phyloP scores from a whole-genome alignment of 1,140 invertebrate species.

The Mesaphorura yosii region DNA sequence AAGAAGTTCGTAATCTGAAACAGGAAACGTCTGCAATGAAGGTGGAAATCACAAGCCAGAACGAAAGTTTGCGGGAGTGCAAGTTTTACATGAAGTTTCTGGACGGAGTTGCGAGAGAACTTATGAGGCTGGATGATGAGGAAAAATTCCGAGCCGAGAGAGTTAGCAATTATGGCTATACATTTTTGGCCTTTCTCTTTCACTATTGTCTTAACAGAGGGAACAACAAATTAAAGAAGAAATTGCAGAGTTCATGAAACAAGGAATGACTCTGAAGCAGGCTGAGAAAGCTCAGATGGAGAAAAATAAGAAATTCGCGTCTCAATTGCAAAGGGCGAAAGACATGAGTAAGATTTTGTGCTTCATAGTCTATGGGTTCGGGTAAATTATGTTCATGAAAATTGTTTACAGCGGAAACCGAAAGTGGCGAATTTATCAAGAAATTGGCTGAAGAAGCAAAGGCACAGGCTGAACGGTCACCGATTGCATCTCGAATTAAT shows the following conservation, averaged over 20 bases:
- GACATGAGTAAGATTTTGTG: not conserved
- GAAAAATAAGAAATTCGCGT: constrained; percentile 9
- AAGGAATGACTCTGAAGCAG: constrained; percentile 24
- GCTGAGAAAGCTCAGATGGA: constrained; percentile 11
- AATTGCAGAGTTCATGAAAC: constrained; percentile 14
- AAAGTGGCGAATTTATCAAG: constrained; percentile 1
- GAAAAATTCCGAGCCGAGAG: constrained; percentile 13
- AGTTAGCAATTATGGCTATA: constrained; percentile 7
- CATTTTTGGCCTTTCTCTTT: not conserved
- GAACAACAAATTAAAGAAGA: constrained; percentile 29
- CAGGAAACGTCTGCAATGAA: constrained; percentile 25
- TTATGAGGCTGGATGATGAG: constrained; percentile 26
- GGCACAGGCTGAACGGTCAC: not conserved
- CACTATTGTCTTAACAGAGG: constrained; percentile 1
- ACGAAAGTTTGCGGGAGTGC: constrained; percentile 25
- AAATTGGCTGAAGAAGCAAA: not conserved
- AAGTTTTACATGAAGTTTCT: constrained; percentile 27
- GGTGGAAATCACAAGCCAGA: constrained; percentile 18
- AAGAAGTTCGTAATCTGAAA: constrained; percentile 17
- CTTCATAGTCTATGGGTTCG: too few species aligned
- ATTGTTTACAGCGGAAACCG: not conserved
- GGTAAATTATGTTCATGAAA: too few species aligned
- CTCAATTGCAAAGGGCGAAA: not conserved
- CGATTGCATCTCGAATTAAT: not conserved
- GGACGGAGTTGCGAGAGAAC: constrained; percentile 22